These are phyloP conservation scores for Acrocephalus arundinaceus DNA, from an alignment of 2,113 vertebrate species.

Conservation along the genomic window DNA sequence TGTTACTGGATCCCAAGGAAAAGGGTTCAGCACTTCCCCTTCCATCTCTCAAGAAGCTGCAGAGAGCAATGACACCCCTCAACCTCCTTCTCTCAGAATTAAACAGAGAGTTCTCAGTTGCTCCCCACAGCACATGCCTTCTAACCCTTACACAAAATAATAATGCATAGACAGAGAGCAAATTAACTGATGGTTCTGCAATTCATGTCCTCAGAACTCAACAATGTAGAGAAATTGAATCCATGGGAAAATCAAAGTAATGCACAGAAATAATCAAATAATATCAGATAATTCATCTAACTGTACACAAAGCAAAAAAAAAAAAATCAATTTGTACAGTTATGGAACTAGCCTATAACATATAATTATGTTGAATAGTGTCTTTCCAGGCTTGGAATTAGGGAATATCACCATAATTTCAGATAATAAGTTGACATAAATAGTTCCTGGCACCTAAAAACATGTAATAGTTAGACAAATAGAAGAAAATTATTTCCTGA, in stretches of 20 bases:
- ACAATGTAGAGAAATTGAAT: neutral
- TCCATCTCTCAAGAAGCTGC: neutral
- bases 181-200: neutral
- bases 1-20: neutral
- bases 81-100: neutral
- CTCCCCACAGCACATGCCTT: neutral
- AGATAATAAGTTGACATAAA: neutral
- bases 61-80: neutral
- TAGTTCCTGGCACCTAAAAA: neutral
- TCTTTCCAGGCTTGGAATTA: neutral
- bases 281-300: neutral
- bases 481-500: neutral
- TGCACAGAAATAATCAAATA: neutral
- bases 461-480: neutral
- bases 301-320: neutral
- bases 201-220: neutral
- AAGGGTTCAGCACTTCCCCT: neutral
- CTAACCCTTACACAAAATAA: neutral
- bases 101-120: neutral
- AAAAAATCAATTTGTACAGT: neutral
- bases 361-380: neutral
- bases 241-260: neutral
- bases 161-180: neutral
- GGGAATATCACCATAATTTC: neutral
- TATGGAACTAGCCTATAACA: neutral